Evolutionary conservation across 2,113 vertebrate species (phyloP), one percentile per base, ranked within the genome.

Genomic region (Chloropsis hardwickii): DNA sequence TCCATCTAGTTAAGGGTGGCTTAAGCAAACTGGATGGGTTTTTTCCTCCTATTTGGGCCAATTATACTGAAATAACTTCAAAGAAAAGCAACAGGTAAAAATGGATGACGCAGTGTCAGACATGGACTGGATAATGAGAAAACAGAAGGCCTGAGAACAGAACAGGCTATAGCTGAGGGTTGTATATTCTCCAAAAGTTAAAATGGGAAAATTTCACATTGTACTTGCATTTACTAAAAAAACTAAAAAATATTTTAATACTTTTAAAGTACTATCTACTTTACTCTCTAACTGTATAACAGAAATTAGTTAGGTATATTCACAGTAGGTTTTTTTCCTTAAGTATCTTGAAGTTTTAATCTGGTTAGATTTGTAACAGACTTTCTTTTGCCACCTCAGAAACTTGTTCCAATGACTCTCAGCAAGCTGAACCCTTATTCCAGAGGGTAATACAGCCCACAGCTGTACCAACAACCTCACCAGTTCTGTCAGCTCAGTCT

Each of bases 401-500:
- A 79, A 65, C 76, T 95, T 87, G 70, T 90, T 12, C 74, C 80
- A 86, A 94, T 80, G 95, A 95, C 47, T 95, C 70, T 91, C 20
- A 51, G 66, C 92, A 94, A 48, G 93, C 92, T 50, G 98, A 99
- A 87, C 97, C 98, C 21, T 97, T 99, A 42, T 99, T 99, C 92
- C 93, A 98, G 71, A 99, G 98, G 97, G 86, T 98, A 37, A 72
- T 98, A 44, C 98, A 98, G 8, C 97, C 98, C 22, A 94, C 98
- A 88, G 97, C 97, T 47, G 96, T 98, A 50, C 96, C 98, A 25
- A 81, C 97, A 91, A 96, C 96, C 48, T 97, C 98, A 18, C 98
- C 98, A 23, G 67, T 97, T 85, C 97, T 99, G 19, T 99, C 99
- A 62, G 94, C 98, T 83, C 98, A 99, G 81, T 99, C 98, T 92